Conservation (phyloP, 2,797 vertebrate species). For the Linurgus olivaceus region DNA sequence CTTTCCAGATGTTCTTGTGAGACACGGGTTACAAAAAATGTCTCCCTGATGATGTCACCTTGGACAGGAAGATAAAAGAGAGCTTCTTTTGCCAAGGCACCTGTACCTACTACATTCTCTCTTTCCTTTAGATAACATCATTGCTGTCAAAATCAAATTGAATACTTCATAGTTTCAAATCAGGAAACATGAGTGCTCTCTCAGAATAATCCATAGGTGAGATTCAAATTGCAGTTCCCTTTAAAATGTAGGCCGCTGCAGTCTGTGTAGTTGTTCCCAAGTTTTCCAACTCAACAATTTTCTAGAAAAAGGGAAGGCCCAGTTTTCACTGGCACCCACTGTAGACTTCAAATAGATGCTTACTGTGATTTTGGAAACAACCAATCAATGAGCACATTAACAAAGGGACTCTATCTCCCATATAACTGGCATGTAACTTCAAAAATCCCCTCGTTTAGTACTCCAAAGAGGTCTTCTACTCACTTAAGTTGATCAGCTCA, state of each 20-base stretch:
- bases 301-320: not conserved
- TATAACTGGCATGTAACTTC: not conserved
- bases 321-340: not conserved
- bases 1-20: not conserved
- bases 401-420: not conserved
- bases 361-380: slow-evolving; percentile 33
- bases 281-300: not conserved
- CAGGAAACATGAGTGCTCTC: not conserved
- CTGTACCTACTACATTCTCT: not conserved
- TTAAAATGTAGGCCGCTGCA: not conserved
- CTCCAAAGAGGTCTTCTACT: not conserved
- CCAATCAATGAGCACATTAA: slow-evolving; percentile 39
- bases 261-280: not conserved
- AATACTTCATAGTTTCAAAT: not conserved
- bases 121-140: not conserved
- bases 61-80: not conserved
- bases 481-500: not conserved
- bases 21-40: not conserved
- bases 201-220: not conserved
- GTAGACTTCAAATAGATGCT: slow-evolving; percentile 25
- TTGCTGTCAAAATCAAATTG: not conserved
- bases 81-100: not conserved
- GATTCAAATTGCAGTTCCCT: not conserved
- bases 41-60: not conserved
- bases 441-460: not conserved